These are phyloP conservation scores for Podarcis muralis DNA, from an alignment of 2,113 vertebrate genomes.

Conservation along the genomic window DNA sequence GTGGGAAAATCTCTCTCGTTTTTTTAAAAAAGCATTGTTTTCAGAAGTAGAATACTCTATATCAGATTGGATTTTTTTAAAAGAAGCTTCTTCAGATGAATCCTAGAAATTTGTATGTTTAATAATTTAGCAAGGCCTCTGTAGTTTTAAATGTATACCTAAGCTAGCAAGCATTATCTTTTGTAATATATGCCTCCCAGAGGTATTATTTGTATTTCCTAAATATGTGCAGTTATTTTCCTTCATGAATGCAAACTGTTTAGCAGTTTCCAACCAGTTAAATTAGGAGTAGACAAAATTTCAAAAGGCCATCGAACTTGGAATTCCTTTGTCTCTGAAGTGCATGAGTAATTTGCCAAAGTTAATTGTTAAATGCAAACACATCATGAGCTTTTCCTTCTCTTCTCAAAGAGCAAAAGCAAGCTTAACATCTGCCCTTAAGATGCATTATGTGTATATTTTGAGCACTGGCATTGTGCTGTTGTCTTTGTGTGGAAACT, in stretches of 20 bases:
- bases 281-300: neutral
- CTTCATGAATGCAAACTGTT: neutral
- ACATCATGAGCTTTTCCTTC: constrained; percentile 1
- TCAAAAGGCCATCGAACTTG: constrained; percentile 21
- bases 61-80: constrained; percentile 2
- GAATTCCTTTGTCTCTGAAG: neutral
- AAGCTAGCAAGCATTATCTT: constrained; percentile 44
- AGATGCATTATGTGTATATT: neutral
- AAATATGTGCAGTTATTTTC: neutral
- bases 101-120: constrained; percentile 31
- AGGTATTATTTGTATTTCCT: neutral
- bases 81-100: constrained; percentile 24
- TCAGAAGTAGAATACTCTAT: constrained; percentile 49
- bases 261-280: neutral
- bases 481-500: constrained; percentile 8
- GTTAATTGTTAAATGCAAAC: neutral
- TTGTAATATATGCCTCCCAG: constrained; percentile 8
- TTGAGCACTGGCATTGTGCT: neutral
- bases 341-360: constrained; percentile 14
- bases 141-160: constrained; percentile 22
- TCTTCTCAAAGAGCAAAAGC: neutral
- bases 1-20: constrained; percentile 52
- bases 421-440: neutral
- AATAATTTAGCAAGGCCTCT: neutral
- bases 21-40: constrained; percentile 53